phyloP scores from a whole-genome alignment of 2,113 vertebrate genomes.

The Mustela lutreola region DNA sequence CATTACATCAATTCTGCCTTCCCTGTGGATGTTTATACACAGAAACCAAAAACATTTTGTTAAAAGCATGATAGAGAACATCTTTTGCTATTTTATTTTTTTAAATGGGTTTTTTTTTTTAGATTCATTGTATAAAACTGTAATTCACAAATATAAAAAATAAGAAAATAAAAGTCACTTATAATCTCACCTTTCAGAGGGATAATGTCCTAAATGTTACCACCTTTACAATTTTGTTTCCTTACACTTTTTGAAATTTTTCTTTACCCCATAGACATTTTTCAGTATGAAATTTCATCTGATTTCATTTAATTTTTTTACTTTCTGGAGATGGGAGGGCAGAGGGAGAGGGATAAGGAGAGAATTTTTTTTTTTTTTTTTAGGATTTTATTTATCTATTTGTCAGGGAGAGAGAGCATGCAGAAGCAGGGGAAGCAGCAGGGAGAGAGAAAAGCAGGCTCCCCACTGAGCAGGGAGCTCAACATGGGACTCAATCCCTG shows the following conservation, averaged over 20 bases:
- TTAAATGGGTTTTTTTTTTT: neutral
- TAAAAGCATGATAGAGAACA: neutral
- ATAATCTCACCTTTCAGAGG: neutral
- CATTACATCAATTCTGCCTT: neutral
- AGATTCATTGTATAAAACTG: neutral
- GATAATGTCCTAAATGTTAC: neutral
- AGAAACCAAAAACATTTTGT: neutral
- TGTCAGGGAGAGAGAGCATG: neutral
- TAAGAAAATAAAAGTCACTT: neutral
- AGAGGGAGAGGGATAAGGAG: neutral
- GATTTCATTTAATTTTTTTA: neutral
- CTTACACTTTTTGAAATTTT: neutral
- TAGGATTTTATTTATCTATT: neutral
- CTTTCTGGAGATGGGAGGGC: neutral
- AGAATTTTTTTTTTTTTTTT: neutral
- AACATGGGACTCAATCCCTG: no score
- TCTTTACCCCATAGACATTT: neutral
- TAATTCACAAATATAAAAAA: neutral
- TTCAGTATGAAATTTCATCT: conserved; percentile 14
- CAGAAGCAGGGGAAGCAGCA: neutral
- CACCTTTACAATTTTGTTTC: conserved; percentile 5
- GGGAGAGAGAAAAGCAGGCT: neutral
- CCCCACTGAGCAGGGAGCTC: neutral
- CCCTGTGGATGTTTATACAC: neutral
- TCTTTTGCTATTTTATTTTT: neutral